Evolutionary conservation across 2,113 vertebrate genomes (phyloP), one percentile per base, ranked within the genome.

Genomic region (Zosterops hypoxanthus): DNA sequence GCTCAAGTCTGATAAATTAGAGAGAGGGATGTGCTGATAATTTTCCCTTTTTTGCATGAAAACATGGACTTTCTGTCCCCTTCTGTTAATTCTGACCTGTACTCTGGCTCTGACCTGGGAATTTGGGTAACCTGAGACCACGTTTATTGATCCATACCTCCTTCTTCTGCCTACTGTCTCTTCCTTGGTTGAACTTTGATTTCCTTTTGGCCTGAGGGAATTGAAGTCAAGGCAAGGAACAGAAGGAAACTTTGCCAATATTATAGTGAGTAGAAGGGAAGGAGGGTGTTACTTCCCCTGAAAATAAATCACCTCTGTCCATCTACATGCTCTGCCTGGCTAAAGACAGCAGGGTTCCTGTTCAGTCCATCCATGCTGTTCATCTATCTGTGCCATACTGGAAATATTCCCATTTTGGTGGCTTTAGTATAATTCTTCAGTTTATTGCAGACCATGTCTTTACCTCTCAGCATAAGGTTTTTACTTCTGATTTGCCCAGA

Each of bases 111-210:
- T 89, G n/a, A 24, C 42, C 34, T 23, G 34, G 22, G 21, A 46
- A n/a, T 68, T 64, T 0, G 2, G 13, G 39, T 33, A 68, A 33
- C 29, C 26, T 20, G 24, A 75, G 39, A 28, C 29, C 28, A 47
- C 0, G 0, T 57, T 71, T 61, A 23, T n/a, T 14, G 9, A 33
- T 33, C n/a, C 28, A 14, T 39, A 14, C 9, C 24, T 52, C 44
- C n/a, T 63, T 36, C 39, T 89, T 34, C 57, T 79, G 31, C 70
- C 57, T 85, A 25, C 47, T 81, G 11, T 28, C n/a, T 68, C 41
- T 57, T 88, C 49, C 60, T 76, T 6, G 0, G 7, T 6, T 46
- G 17, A 93, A 47, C n/a, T 70, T 81, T 41, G n/a, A 71, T 72
- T 89, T 84, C 28, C 28, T 69, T 64, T 82, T n/a, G 36, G 57